These are phyloP conservation scores for Pleuronectes platessa DNA, from an alignment of 2,113 vertebrate species.

Conservation along the genomic window DNA sequence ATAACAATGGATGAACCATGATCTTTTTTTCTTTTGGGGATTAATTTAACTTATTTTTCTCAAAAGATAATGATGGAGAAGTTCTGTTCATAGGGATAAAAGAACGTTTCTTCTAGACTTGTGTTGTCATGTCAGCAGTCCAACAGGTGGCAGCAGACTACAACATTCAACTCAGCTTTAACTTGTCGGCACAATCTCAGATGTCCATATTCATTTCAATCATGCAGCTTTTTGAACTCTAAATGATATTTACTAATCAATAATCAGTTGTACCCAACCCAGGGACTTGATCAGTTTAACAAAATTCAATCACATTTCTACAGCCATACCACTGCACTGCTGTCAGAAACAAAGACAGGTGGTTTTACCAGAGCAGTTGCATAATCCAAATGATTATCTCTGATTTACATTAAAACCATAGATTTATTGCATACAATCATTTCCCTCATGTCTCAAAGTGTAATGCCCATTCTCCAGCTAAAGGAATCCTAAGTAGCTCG, in stretches of 20 bases:
- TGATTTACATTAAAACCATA: too few relatives aligned
- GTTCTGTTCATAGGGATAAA: too few relatives aligned
- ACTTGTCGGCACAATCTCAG: not conserved
- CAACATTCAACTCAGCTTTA: not conserved
- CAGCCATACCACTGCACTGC: not conserved
- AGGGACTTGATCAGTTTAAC: not conserved
- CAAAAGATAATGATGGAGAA: too few relatives aligned
- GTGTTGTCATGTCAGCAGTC: not conserved
- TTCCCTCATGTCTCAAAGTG: too few relatives aligned
- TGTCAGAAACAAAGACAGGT: not conserved
- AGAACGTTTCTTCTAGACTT: too few relatives aligned
- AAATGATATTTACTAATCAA: not conserved
- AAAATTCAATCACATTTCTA: not conserved
- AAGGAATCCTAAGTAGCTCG: not conserved
- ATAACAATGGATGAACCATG: too few relatives aligned
- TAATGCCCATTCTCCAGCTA: not conserved
- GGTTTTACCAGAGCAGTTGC: not conserved
- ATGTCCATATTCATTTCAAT: not conserved
- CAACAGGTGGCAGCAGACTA: constrained; percentile 62
- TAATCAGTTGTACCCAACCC: not conserved
- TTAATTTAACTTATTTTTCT: too few relatives aligned
- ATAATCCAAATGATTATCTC: too few relatives aligned
- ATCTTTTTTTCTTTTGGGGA: too few relatives aligned
- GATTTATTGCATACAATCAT: too few relatives aligned
- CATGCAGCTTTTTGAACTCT: not conserved